phyloP scores from a whole-genome alignment of 2,113 vertebrate species.

The Odontophorus gujanensis region DNA sequence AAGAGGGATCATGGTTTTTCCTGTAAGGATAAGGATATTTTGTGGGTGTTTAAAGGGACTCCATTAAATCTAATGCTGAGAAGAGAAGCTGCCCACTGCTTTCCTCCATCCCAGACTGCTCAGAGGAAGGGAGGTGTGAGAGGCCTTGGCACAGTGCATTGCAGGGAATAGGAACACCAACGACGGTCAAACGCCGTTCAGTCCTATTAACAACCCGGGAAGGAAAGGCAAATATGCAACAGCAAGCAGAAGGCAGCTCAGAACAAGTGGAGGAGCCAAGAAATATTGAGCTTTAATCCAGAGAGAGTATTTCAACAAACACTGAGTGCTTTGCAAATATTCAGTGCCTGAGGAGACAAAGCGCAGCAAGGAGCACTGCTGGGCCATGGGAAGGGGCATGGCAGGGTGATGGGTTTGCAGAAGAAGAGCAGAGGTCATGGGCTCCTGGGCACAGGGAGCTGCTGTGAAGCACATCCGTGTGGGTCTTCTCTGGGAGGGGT shows the following conservation, averaged over 20 bases:
- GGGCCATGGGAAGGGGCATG: not conserved
- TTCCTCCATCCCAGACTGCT: too few species aligned
- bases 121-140: not conserved
- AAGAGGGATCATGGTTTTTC: too few species aligned
- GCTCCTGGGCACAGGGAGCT: accelerated
- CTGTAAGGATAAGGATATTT: too few species aligned
- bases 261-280: conserved; percentile 25
- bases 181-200: conserved; percentile 6
- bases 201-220: not conserved
- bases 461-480: accelerated
- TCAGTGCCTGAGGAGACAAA: not conserved
- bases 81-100: too few species aligned
- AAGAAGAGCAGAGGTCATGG: not conserved
- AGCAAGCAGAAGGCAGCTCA: conserved; percentile 54
- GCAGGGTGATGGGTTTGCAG: not conserved
- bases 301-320: conserved; percentile 9
- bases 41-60: too few species aligned
- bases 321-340: not conserved
- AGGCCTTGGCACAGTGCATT: not conserved
- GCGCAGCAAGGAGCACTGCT: not conserved
- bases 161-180: not conserved
- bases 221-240: not conserved
- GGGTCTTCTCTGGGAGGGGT: not conserved
- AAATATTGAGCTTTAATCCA: conserved; percentile 52
- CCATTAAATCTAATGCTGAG: too few species aligned